Conservation (phyloP, 2,113 vertebrate genomes). For the Forbesichthys papilliferus region DNA sequence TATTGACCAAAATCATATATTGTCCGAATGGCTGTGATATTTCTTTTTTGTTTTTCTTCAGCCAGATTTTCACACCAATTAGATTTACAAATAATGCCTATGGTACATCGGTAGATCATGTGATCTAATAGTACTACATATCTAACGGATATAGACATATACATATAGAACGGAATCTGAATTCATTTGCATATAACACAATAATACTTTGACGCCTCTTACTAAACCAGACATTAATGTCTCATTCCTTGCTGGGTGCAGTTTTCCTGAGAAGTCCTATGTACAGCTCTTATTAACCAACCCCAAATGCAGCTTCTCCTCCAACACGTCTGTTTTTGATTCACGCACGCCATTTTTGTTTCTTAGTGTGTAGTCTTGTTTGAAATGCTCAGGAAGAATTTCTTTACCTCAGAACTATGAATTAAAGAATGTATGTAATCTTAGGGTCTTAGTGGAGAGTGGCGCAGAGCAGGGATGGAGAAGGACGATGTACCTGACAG, state of each 20-base stretch:
- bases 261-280: conserved; percentile 56
- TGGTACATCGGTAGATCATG: conserved; percentile 46
- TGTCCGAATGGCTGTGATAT: conserved; percentile 28
- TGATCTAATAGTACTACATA: neutral
- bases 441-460: conserved; percentile 77
- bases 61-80: conserved; percentile 21
- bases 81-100: neutral
- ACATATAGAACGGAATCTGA: neutral
- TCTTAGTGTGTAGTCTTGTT: conserved; percentile 86
- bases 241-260: conserved; percentile 68
- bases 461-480: conserved; percentile 35
- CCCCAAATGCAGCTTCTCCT: conserved; percentile 49
- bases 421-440: conserved; percentile 87
- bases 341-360: conserved; percentile 59
- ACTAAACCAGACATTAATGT: conserved; percentile 1
- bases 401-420: conserved; percentile 91
- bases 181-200: no score
- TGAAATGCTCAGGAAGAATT: conserved; percentile 97
- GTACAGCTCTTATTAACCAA: conserved; percentile 26
- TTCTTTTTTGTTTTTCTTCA: conserved; percentile 4
- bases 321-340: conserved; percentile 52
- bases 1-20: conserved; percentile 70
- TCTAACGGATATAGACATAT: no score
- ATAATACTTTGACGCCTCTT: no score
- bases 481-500: conserved; percentile 60